Conservation (phyloP, 2,797 vertebrate genomes). For the Cephalopachus bancanus region DNA sequence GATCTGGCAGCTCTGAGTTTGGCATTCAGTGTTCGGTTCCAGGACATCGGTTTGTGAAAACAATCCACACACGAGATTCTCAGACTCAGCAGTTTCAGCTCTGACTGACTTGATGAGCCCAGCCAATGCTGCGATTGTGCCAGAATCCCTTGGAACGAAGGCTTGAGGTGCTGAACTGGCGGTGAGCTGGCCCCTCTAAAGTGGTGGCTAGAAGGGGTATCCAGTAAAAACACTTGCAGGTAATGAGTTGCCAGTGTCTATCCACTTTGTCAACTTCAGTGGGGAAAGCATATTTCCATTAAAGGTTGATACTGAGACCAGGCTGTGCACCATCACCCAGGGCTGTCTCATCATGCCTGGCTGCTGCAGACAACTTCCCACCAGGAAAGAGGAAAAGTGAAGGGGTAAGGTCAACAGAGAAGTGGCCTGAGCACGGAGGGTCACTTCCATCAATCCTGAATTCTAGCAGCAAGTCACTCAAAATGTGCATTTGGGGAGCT, state of each 20-base stretch:
- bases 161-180: neutral
- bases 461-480: neutral
- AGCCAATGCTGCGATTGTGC: neutral
- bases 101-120: fast-evolving
- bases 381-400: neutral
- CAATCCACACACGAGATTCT: neutral
- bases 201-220: neutral
- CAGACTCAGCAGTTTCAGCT: neutral
- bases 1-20: neutral
- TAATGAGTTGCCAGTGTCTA: neutral
- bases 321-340: neutral
- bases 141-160: neutral
- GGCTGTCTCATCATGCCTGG: neutral
- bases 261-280: neutral
- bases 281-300: no score
- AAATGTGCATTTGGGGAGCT: neutral
- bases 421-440: fast-evolving
- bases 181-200: neutral
- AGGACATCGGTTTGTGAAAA: constrained; percentile 37
- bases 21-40: neutral
- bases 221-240: neutral
- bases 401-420: neutral
- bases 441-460: neutral
- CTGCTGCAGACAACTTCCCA: neutral
- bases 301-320: neutral